Percentiles rank a stretch among this genome's conserved stretches.
These are phyloP conservation scores for Acleris laterana DNA, from an alignment of 2,888 invertebrate species.

Conservation along the genomic window DNA sequence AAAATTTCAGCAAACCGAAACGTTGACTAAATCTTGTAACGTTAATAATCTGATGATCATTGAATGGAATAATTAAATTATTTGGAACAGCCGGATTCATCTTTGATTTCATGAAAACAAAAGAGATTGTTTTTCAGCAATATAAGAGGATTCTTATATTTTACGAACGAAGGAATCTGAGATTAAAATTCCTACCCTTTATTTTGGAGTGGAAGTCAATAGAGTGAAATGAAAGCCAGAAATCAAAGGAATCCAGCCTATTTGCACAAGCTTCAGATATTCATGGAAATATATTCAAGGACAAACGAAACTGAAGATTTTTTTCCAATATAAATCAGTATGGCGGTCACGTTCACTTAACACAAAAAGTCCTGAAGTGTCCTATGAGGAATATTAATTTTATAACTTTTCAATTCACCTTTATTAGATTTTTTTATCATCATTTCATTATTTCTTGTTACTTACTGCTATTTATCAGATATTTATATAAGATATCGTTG, in stretches of 20 bases:
- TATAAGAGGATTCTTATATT: constrained; percentile 45
- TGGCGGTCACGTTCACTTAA: constrained; percentile 22
- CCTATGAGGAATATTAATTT: constrained; percentile 10
- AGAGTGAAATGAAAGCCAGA: constrained; percentile 64
- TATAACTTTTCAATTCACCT: not conserved
- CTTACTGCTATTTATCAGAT: too few species aligned
- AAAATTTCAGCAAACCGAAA: too few species aligned
- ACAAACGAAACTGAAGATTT: constrained; percentile 25
- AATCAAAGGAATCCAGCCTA: constrained; percentile 58
- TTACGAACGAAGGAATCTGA: constrained; percentile 49
- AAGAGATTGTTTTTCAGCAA: constrained; percentile 18
- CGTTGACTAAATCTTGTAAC: too few species aligned
- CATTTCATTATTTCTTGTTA: too few species aligned
- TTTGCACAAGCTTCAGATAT: constrained; percentile 51
- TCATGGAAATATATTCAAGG: constrained; percentile 38
- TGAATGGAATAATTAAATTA: constrained; percentile 11
- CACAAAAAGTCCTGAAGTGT: constrained; percentile 8
- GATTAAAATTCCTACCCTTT: constrained; percentile 69
- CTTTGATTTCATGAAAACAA: constrained; percentile 14
- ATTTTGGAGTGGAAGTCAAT: constrained; percentile 61
- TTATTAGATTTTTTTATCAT: not conserved
- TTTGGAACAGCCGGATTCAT: constrained; percentile 14
- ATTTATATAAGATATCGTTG: too few species aligned
- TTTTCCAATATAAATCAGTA: constrained; percentile 24
- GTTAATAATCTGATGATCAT: not conserved